phyloP scores from a whole-genome alignment of 2,888 invertebrate genomes.

The Diplazon laetatorius region DNA sequence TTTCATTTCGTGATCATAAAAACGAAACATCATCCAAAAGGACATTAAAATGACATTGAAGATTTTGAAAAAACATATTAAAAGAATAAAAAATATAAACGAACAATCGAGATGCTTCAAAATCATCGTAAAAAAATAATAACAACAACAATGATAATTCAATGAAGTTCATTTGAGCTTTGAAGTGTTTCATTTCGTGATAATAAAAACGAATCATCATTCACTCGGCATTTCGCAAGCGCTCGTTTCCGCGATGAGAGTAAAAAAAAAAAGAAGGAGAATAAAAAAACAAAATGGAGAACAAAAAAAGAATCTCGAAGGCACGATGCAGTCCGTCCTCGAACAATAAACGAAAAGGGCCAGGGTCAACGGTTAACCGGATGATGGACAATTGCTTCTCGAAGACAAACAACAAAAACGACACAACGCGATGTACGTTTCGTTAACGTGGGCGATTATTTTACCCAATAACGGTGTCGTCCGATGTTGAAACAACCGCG shows the following conservation, averaged over 20 bases:
- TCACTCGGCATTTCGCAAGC: slow-evolving; percentile 19
- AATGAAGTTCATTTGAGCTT: slow-evolving; percentile 14
- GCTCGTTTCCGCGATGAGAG: slow-evolving; percentile 42
- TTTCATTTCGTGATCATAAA: no score
- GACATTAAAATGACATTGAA: no score
- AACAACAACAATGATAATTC: no score
- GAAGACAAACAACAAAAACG: no score
- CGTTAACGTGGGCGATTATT: slow-evolving; percentile 37
- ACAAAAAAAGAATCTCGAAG: slow-evolving; percentile 17
- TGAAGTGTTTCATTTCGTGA: background rate
- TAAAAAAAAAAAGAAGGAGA: no score
- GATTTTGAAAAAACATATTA: no score
- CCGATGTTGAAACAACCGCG: no score
- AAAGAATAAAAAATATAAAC: no score
- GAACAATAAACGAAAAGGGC: slow-evolving; percentile 52
- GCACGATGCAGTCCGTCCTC: slow-evolving; percentile 27
- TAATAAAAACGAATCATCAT: slow-evolving; percentile 19
- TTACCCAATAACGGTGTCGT: slow-evolving; percentile 25
- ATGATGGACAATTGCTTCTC: slow-evolving; percentile 36
- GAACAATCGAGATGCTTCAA: slow-evolving; percentile 34
- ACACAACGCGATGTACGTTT: background rate
- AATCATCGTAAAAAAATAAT: slow-evolving; percentile 12
- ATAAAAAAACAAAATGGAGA: no score
- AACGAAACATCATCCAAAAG: no score
- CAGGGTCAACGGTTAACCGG: slow-evolving; percentile 53